Conservation (phyloP, 2,888 invertebrate genomes). For the Drosophila mercatorum region DNA sequence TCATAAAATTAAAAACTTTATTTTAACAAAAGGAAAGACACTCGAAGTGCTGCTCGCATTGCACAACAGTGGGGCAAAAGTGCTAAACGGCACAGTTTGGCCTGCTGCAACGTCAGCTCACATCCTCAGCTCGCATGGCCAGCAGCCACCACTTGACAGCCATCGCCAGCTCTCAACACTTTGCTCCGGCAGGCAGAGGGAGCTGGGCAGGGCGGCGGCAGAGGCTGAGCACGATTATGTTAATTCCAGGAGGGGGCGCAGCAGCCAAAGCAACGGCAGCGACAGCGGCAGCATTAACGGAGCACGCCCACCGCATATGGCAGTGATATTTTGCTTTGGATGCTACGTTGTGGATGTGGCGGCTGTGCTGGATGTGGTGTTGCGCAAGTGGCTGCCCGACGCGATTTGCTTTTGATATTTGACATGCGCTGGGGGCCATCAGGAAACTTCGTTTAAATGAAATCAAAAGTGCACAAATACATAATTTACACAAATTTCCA, state of each 20-base stretch:
- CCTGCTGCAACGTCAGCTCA: constrained; percentile 7
- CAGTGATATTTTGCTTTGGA: constrained; percentile 66
- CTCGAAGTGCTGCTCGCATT: constrained; percentile 48
- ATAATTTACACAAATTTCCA: constrained; percentile 76
- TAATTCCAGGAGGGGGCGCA: constrained; percentile 55
- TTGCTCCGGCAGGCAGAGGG: constrained; percentile 44
- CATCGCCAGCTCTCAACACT: constrained; percentile 73
- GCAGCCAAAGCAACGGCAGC: constrained; percentile 39
- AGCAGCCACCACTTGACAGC: constrained; percentile 72
- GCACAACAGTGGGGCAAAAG: constrained; percentile 57
- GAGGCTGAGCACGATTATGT: constrained; percentile 73
- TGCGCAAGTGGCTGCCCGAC: constrained; percentile 64
- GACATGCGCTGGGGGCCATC: constrained; percentile 79
- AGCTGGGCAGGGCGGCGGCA: constrained; percentile 35
- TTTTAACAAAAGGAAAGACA: constrained; percentile 37
- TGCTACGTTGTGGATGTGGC: constrained; percentile 51
- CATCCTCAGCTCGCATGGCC: constrained; percentile 47
- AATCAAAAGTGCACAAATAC: constrained; percentile 79
- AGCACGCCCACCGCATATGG: constrained; percentile 79
- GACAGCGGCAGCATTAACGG: constrained; percentile 65
- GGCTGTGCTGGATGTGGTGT: constrained; percentile 57
- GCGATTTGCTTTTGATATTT: constrained; percentile 77
- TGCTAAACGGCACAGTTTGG: constrained; percentile 44
- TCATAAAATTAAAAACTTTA: constrained; percentile 59
- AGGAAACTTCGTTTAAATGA: constrained; percentile 80